phyloP scores from a whole-genome alignment of 1,140 invertebrate genomes.

The Aphaenogaster rudis region DNA sequence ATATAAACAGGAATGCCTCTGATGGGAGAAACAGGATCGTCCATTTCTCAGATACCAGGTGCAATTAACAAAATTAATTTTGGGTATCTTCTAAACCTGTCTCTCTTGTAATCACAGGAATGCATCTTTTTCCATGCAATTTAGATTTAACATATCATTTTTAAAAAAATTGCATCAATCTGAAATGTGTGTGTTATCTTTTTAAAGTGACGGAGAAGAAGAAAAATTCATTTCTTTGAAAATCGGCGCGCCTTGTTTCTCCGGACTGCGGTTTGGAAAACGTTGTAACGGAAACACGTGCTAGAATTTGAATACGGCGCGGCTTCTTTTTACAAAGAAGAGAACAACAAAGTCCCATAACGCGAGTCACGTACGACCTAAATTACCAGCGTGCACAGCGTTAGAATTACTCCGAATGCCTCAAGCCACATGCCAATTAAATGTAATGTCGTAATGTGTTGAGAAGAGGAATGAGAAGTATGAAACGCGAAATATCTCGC shows the following conservation, averaged over 20 bases:
- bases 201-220: neutral
- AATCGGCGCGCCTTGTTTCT: neutral
- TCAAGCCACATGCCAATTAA: slow-evolving; percentile 17
- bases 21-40: neutral
- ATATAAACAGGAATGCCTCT: neutral
- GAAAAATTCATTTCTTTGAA: neutral
- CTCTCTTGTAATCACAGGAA: neutral
- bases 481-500: neutral
- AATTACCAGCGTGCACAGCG: slow-evolving; percentile 45
- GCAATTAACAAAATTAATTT: neutral
- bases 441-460: slow-evolving; percentile 40
- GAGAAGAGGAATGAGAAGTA: neutral
- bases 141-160: neutral
- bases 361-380: slow-evolving; percentile 54
- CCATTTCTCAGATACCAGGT: neutral
- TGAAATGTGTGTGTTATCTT: too few relatives aligned
- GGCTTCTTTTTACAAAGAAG: slow-evolving; percentile 9
- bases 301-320: slow-evolving; percentile 39
- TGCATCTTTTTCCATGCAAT: neutral
- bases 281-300: neutral
- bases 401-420: slow-evolving; percentile 42
- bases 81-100: neutral
- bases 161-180: neutral
- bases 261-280: slow-evolving; percentile 3
- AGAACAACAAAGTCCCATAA: slow-evolving; percentile 42